Evolutionary conservation across 1,140 invertebrate genomes (phyloP), one percentile per base, ranked within the genome.

Genomic region (Drosophila willistoni): DNA sequence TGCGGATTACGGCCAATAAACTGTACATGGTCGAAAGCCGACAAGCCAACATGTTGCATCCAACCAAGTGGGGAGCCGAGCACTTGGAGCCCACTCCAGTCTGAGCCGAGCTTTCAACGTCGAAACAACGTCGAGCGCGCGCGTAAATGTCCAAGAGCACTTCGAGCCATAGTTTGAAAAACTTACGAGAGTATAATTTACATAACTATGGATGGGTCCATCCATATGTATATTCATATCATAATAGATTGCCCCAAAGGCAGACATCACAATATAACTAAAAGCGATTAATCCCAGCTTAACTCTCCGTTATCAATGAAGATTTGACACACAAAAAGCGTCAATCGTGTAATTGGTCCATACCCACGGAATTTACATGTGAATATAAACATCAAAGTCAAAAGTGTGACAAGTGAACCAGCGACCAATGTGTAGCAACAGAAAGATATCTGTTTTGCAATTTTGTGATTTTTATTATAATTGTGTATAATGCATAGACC

Each of bases 71-170:
- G 61, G 57, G 14, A 13, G n/a, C 39, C 9, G 3, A 14, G 22
- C n/a, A 36, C 29, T 17, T 55, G 19, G 42, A 71, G 55, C 44
- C 25, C 36, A 17, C 67, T 10, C 14, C 69, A 83, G 78, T 83
- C 66, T 68, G 62, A 75, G 65, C 59, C 81, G 81, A 71, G 57
- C 64, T 78, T 66, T 71, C 56, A 54, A 73, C 56, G 51, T 1
- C 39, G 42, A 9, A 66, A 61, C 66, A 67, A 47, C 67, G 63
- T 44, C 34, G 51, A 69, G 77, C 65, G 71, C 47, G 6, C 17
- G 14, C 7, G 59, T 12, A 1, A 13, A 13, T 39, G 36, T 39
- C 36, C 6, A 29, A 39, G 36, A 39, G 36, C 36, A 39, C 12
- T 39, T 13, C 36, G 36, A 39, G 10, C 12, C 36, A 39, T 3